phyloP scores from a whole-genome alignment of 2,113 vertebrate genomes.

The Alaudala cheleensis region DNA sequence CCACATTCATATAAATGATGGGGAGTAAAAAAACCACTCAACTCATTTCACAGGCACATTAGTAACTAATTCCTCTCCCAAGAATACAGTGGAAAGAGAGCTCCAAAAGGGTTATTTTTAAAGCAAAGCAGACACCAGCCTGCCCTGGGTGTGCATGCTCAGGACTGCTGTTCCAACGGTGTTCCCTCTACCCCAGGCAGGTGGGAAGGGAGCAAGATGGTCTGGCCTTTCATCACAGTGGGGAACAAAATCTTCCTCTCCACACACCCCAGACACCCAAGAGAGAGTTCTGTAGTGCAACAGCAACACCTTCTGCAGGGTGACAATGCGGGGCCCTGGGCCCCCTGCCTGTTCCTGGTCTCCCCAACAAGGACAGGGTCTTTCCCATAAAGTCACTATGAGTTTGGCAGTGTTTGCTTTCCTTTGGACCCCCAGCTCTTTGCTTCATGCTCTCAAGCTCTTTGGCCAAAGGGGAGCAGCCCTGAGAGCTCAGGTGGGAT shows the following conservation, averaged over 20 bases:
- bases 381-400: not conserved
- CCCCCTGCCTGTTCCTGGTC: not conserved
- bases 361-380: rapidly evolving
- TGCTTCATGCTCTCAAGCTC: not conserved
- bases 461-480: not conserved
- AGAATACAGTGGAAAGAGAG: not conserved
- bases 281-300: not conserved
- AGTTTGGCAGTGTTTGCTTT: not conserved
- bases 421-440: not conserved
- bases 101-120: not conserved
- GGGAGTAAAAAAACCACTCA: not conserved
- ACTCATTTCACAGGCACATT: not conserved
- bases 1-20: not conserved
- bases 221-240: not conserved
- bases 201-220: not conserved
- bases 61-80: not conserved
- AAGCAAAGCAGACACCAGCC: not conserved
- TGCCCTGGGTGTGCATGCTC: not conserved
- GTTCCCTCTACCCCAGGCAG: not conserved
- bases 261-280: not conserved
- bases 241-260: not conserved
- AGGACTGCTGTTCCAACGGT: not conserved
- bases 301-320: not conserved
- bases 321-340: rapidly evolving
- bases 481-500: not conserved